These are phyloP conservation scores for Danio jaintianensis DNA, from an alignment of 2,797 vertebrate species.

Conservation along the genomic window DNA sequence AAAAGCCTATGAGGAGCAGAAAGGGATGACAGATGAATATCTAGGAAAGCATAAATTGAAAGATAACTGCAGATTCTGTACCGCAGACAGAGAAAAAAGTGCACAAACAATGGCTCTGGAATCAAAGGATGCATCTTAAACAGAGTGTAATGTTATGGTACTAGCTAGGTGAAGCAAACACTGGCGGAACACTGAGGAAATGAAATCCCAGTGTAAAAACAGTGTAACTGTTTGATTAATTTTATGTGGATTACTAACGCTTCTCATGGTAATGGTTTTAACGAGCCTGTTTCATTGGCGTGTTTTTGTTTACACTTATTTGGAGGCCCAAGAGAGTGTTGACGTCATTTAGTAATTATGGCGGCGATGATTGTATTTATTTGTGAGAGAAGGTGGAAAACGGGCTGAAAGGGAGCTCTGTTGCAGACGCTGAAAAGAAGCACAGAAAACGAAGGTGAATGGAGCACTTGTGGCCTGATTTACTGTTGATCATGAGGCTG, in stretches of 20 bases:
- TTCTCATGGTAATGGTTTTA: slow-evolving; percentile 19
- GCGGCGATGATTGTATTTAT: slow-evolving; percentile 72
- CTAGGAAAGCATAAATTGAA: slow-evolving; percentile 40
- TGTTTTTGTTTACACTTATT: slow-evolving; percentile 45
- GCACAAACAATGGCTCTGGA: slow-evolving; percentile 28
- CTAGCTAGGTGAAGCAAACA: slow-evolving; percentile 8
- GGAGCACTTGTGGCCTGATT: slow-evolving; percentile 74
- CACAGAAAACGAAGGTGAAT: slow-evolving; percentile 59
- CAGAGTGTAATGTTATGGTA: slow-evolving; percentile 31
- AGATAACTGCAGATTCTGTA: slow-evolving; percentile 31
- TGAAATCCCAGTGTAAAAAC: slow-evolving; percentile 12
- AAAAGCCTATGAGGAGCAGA: slow-evolving; percentile 6
- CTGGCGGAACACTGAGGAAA: slow-evolving; percentile 6
- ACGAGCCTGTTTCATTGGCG: slow-evolving; percentile 37
- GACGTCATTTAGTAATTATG: slow-evolving; percentile 68
- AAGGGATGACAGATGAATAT: slow-evolving; percentile 13
- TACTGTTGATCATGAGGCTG: slow-evolving; percentile 67
- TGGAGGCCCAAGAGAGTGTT: slow-evolving; percentile 41
- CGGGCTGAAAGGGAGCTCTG: slow-evolving; percentile 70
- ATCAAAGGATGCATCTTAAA: slow-evolving; percentile 30
- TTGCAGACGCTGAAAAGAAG: slow-evolving; percentile 55
- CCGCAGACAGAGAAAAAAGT: slow-evolving; percentile 17
- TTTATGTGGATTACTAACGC: slow-evolving; percentile 2
- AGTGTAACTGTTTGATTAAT: slow-evolving; percentile 19
- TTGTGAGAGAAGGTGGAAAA: slow-evolving; percentile 72